Conservation (phyloP, 2,888 invertebrate genomes). For the Barypeithes pellucidus region DNA sequence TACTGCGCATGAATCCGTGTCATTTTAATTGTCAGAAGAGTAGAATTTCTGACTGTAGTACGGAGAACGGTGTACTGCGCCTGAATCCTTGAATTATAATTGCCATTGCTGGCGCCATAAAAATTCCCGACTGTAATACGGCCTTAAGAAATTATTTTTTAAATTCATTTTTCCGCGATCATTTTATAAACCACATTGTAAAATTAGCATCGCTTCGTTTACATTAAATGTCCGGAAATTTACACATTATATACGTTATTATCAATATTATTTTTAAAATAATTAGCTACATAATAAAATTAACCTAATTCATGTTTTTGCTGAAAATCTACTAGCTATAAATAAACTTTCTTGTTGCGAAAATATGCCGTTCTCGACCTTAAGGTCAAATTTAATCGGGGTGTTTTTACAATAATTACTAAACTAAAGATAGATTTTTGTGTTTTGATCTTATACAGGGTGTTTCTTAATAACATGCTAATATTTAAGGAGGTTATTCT, state of each 20-base stretch:
- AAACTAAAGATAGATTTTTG: background rate
- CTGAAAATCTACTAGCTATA: background rate
- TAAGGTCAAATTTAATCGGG: conserved; percentile 8
- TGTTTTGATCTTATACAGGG: too few species aligned
- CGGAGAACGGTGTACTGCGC: too few species aligned
- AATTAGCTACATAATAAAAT: background rate
- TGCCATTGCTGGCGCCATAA: too few species aligned
- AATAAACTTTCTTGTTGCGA: conserved; percentile 3
- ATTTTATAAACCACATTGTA: conserved; percentile 3
- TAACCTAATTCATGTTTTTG: background rate
- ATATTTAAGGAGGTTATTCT: too few species aligned
- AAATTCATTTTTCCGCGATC: background rate
- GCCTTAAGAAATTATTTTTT: too few species aligned
- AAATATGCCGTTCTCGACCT: background rate
- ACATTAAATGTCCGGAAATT: conserved; percentile 9
- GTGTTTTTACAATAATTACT: conserved; percentile 2
- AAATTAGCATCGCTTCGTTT: background rate
- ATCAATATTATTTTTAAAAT: too few species aligned
- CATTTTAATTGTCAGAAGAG: too few species aligned
- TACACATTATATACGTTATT: background rate
- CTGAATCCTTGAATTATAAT: too few species aligned
- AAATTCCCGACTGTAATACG: too few species aligned
- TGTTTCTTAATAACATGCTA: too few species aligned
- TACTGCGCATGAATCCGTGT: too few species aligned
- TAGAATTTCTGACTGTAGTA: too few species aligned